Evolutionary conservation across 1,140 invertebrate genomes (phyloP).

Genomic region (Pogonomyrmex californicus): DNA sequence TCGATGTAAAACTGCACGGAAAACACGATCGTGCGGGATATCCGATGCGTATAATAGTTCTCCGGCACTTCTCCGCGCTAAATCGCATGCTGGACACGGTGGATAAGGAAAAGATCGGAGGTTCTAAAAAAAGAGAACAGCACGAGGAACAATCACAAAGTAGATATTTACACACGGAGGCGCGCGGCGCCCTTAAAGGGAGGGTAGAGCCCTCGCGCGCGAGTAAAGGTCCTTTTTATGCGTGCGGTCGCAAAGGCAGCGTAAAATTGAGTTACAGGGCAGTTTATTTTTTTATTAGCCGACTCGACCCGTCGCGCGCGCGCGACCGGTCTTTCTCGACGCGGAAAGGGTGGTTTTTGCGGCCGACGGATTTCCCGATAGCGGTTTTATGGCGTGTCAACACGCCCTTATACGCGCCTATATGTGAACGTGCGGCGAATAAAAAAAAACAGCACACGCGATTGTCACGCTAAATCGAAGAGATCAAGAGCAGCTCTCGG

Average conservation of each 20-base stretch:
- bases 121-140: slow-evolving; percentile 73
- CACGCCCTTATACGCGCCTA: slow-evolving; percentile 80
- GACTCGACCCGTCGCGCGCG: slow-evolving; percentile 73
- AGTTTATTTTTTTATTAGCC: slow-evolving; percentile 86
- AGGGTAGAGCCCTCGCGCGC: slow-evolving; percentile 76
- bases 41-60: slow-evolving; percentile 42
- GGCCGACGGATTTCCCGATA: slow-evolving; percentile 86
- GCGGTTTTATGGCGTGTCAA: slow-evolving; percentile 86
- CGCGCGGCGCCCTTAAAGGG: slow-evolving; percentile 71
- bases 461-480: slow-evolving; percentile 76
- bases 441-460: slow-evolving; percentile 75
- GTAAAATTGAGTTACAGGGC: slow-evolving; percentile 86
- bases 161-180: slow-evolving; percentile 73
- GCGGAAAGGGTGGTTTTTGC: slow-evolving; percentile 83
- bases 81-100: slow-evolving; percentile 10
- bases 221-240: slow-evolving; percentile 78
- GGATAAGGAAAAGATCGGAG: slow-evolving; percentile 60
- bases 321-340: slow-evolving; percentile 70
- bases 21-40: slow-evolving; percentile 1
- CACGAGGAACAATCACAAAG: slow-evolving; percentile 70
- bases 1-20: background rate
- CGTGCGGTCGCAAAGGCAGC: slow-evolving; percentile 77
- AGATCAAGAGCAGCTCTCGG: slow-evolving; percentile 54
- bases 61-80: background rate
- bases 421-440: slow-evolving; percentile 69